Evolutionary conservation across 2,888 invertebrate species (phyloP), one percentile per base, ranked within the genome.

Genomic region (Zaprionus bogoriensis): DNA sequence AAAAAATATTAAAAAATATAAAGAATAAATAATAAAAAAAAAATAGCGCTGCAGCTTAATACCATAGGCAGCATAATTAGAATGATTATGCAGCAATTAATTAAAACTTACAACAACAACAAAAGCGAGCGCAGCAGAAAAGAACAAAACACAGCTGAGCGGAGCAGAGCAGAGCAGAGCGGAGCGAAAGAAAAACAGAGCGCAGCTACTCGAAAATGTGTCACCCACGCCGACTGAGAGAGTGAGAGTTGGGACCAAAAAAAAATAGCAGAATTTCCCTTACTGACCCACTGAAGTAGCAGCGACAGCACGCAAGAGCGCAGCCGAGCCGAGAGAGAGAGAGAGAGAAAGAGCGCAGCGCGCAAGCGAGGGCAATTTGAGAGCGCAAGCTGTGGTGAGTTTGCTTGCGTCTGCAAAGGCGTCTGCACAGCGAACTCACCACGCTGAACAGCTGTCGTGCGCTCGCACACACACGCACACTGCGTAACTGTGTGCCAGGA

Each of bases 251-350:
- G 12, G 22, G 25, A n/a, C n/a, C 20, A 4, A 45, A 64, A 68
- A 60, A 70, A 79, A n/a, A n/a, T n/a, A n/a, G n/a, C n/a, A n/a
- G n/a, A n/a, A 83, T 82, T 79, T 83, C 78, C 78, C 78, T 74
- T 55, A 62, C 61, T 79, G 78, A 79, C 78, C 78, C 78, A 79
- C 62, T 79, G 79, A 71, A 54, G 61, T 1, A 20, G 39, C 39
- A 39, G 19, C 17, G 14, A 9, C 30, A 32, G 55, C 55, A 51
- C 46, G 25, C 10, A 17, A 28, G 55, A 47, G 47, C 3, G 41
- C 2, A 41, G 30, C 14, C n/a, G n/a, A n/a, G n/a, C n/a, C n/a
- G n/a, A 25, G 10, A 38, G 25, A 45, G 60, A 58, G 36, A 23
- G 38, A n/a, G 20, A 30, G 64, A 58, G 51, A 32, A 22, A 4